Evolutionary conservation across 1,140 invertebrate species (phyloP), one percentile per base, ranked within the genome.

Genomic region (Aphelinus atriplicis): DNA sequence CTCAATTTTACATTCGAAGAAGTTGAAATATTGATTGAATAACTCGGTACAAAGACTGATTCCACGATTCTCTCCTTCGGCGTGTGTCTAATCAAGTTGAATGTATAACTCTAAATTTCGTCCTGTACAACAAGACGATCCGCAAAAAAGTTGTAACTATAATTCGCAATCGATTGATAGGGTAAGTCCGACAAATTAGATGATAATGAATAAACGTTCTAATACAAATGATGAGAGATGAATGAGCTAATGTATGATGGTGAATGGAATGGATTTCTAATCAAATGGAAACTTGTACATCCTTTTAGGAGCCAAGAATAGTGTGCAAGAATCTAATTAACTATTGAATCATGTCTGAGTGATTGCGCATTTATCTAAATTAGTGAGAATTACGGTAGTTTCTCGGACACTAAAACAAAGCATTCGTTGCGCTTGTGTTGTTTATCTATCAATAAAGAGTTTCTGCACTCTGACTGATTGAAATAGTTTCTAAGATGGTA

Each of bases 401-500:
- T 26, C 43, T 68, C 7, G 26, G 51, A 73, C 61, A 63, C 45
- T 65, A 46, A 73, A 63, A 71, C 10, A 63, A 71, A 63, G 69
- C 60, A 55, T 51, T 45, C 26, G 47, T 63, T 71, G 51, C 43
- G n/a, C 58, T 10, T 48, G 42, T 70, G 26, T 1, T 60, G 4
- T 3, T 5, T 60, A 58, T 26, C 3, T 58, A 26, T 58, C 6
- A 4, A 42, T 42, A 58, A 43, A 71, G 43, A 71, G 6, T 61
- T 70, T 26, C 57, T 50, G 47, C 63, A 46, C 45, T 47, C 6
- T 4, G 5, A 73, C 9, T 65, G 55, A 60, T 73, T 64, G 26
- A 26, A 51, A 46, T 64, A 48, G 2, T 7, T 53, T 64, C 61
- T 73, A 74, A 64, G 0, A 26, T 57, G 67, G 67, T 57, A 50